Evolutionary conservation across 2,888 invertebrate genomes (phyloP), one percentile per base, ranked within the genome.

Genomic region (Scaptodrosophila latifasciaeformis): DNA sequence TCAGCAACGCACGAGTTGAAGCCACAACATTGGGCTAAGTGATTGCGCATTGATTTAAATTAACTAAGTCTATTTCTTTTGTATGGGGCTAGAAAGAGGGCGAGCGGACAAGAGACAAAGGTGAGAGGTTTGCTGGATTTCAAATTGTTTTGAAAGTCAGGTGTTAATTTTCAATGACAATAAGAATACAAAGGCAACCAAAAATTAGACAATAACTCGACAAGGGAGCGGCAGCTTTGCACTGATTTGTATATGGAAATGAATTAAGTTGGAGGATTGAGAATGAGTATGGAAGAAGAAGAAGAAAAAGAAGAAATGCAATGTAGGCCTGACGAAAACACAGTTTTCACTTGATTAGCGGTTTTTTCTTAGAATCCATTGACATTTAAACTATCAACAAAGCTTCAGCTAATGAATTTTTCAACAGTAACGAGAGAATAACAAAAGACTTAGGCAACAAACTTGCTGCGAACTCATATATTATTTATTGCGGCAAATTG

Each of bases 21-120:
- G 51, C 31, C 13, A 5, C 13, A n/a, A 29, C 10, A 43, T 43
- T 31, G 42, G 61, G 55, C 54, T 65, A 61, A 64, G 67, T 55
- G 53, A 59, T 70, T 59, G 70, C 64, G 65, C 79, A 78, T 78
- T 78, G 81, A 77, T 76, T 81, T 72, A 66, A 77, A 77, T 81
- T 65, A 68, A 66, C 65, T 69, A 58, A 59, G 2, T 10, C n/a
- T n/a, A 13, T 34, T 47, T 5, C 5, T 39, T 39, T 52, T 53
- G 37, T 37, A 24, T 3, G 3, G 3, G 24, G 24, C 24, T 7
- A 24, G n/a, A n/a, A n/a, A n/a, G n/a, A n/a, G n/a, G n/a, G n/a
- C n/a, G n/a, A n/a, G n/a, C n/a, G n/a, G n/a, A n/a, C n/a, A n/a
- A n/a, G n/a, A 19, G 6, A 21, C 12, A 10, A 12, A 2, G 37